Percentiles rank a stretch among this genome's conserved stretches.
Conservation (phyloP, 2,797 vertebrate species). For the Thaleichthys pacificus region DNA sequence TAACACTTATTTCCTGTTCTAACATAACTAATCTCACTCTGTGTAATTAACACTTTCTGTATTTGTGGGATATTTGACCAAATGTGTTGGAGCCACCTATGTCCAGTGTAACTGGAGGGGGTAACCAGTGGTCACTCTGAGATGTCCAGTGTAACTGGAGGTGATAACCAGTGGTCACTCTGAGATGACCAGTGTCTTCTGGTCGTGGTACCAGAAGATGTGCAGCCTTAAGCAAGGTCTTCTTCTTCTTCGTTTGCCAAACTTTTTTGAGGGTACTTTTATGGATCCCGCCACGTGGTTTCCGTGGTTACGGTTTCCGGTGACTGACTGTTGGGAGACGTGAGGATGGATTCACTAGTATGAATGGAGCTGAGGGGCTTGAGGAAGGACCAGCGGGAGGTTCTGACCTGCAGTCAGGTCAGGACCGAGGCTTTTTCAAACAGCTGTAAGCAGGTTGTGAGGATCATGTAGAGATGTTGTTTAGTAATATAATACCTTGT, state of each 20-base stretch:
- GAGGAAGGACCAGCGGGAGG: background rate
- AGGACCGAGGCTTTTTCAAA: constrained; percentile 10
- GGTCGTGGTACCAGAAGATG: background rate
- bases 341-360: background rate
- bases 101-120: constrained; percentile 2
- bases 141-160: constrained; percentile 10
- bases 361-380: background rate
- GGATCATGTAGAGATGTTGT: constrained; percentile 20
- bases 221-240: background rate
- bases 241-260: constrained; percentile 1
- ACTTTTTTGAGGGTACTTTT: background rate
- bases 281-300: background rate
- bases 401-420: background rate
- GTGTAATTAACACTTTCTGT: background rate
- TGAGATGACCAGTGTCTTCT: background rate
- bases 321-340: too few species aligned
- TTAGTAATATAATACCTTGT: background rate
- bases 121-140: background rate
- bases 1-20: background rate
- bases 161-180: background rate
- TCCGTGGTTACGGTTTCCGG: too few species aligned
- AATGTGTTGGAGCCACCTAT: constrained; percentile 24
- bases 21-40: constrained; percentile 3
- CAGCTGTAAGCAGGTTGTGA: constrained; percentile 9
- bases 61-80: constrained; percentile 29